Evolutionary conservation across 1,140 invertebrate genomes (phyloP).

Genomic region (Drosophila repleta): DNA sequence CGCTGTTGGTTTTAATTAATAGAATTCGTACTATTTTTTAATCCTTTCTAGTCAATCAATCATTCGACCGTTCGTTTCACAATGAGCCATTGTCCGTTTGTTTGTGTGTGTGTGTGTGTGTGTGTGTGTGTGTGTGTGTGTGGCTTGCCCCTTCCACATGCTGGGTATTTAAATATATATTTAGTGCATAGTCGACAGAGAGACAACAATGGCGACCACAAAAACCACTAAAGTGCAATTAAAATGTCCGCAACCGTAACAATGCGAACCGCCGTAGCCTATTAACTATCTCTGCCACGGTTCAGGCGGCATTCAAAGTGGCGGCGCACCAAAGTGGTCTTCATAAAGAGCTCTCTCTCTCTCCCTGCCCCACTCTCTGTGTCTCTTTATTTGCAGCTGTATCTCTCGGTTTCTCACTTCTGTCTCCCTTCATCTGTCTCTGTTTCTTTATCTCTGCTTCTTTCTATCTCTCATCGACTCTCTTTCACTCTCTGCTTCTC

Average conservation of each 20-base stretch:
- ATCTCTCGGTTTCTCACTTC: too few species aligned
- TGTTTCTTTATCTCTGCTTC: too few species aligned
- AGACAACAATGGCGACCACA: conserved; percentile 36
- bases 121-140: conserved; percentile 1
- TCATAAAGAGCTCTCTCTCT: too few species aligned
- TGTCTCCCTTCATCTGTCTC: too few species aligned
- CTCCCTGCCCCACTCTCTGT: too few species aligned
- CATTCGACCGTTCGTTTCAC: conserved; percentile 5
- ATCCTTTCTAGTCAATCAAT: conserved; percentile 12
- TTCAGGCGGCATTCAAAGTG: too few species aligned
- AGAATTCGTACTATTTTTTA: neutral
- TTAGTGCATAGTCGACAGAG: conserved; percentile 24
- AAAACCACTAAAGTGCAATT: conserved; percentile 42
- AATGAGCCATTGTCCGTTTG: neutral
- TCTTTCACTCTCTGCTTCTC: too few species aligned
- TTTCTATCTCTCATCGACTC: too few species aligned
- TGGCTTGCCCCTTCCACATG: conserved; percentile 11
- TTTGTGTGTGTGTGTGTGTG: neutral
- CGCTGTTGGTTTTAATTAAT: neutral
- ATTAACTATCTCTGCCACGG: neutral
- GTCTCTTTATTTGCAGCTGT: too few species aligned
- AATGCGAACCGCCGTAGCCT: conserved; percentile 12
- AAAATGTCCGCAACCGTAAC: conserved; percentile 29
- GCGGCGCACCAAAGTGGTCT: too few species aligned
- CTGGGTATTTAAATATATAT: conserved; percentile 36